Conservation (phyloP, 2,113 vertebrate species). For the Ophiodon elongatus region DNA sequence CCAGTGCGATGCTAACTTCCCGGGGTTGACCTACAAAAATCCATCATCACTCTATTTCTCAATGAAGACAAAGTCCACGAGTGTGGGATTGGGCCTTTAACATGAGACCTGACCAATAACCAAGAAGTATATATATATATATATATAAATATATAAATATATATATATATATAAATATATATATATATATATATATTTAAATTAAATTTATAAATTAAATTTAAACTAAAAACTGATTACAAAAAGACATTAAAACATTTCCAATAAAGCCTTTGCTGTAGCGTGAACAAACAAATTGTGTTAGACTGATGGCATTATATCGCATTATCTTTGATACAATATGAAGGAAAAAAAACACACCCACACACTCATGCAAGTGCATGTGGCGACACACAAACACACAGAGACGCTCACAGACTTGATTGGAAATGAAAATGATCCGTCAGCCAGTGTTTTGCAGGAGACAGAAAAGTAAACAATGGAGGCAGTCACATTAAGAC, state of each 20-base stretch:
- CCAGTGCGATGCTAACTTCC: background rate
- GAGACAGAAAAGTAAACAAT: conserved; percentile 75
- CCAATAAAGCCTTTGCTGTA: conserved; percentile 5
- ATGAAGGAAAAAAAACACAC: conserved; percentile 18
- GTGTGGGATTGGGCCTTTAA: too few species aligned
- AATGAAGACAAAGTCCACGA: too few species aligned
- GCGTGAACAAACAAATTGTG: conserved; percentile 18
- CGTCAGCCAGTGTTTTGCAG: conserved; percentile 55
- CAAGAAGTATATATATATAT: too few species aligned
- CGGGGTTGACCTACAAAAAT: background rate
- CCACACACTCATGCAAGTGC: conserved; percentile 14
- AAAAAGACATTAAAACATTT: background rate
- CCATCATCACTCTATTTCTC: too few species aligned
- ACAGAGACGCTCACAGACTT: conserved; percentile 20
- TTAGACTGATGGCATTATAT: conserved; percentile 7
- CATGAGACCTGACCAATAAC: too few species aligned
- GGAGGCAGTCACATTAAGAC: conserved; percentile 74
- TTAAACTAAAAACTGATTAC: conserved; percentile 14
- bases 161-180: too few species aligned
- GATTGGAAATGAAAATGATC: conserved; percentile 73
- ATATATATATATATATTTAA: too few species aligned
- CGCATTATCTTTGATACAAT: conserved; percentile 24
- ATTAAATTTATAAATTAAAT: background rate
- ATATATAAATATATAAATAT: too few species aligned
- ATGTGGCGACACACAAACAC: conserved; percentile 10